A percentile compares a stretch with the other conserved stretches of the same genome.
Conservation (phyloP, 2,888 invertebrate genomes). For the Mythimna lalbum region DNA sequence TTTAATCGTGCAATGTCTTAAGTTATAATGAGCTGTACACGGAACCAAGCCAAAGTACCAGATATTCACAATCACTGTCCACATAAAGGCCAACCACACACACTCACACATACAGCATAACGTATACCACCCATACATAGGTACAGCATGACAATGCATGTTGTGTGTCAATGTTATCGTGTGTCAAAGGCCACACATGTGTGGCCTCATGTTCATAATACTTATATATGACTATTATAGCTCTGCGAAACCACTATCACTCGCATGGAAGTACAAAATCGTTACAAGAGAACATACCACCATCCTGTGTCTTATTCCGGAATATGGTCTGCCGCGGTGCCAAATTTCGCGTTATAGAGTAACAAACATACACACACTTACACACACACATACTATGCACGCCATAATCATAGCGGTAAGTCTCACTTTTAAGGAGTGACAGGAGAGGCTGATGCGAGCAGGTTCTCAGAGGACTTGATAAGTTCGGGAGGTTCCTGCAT, state of each 20-base stretch:
- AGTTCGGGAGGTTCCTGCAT: too few relatives aligned
- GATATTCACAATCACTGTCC: constrained; percentile 15
- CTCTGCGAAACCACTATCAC: background rate
- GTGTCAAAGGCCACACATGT: constrained; percentile 17
- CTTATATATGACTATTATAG: background rate
- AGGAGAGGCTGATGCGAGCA: too few relatives aligned
- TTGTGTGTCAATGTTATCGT: constrained; percentile 26
- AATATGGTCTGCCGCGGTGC: too few relatives aligned
- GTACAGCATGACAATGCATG: background rate
- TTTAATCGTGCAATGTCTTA: background rate
- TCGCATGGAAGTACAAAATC: background rate
- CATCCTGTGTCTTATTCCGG: too few relatives aligned
- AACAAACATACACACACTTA: too few relatives aligned
- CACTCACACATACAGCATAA: background rate
- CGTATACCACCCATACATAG: background rate
- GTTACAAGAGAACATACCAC: background rate
- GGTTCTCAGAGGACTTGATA: too few relatives aligned
- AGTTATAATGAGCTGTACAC: background rate
- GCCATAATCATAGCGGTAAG: too few relatives aligned
- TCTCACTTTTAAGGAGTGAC: too few relatives aligned
- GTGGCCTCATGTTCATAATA: constrained; percentile 5
- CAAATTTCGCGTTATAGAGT: too few relatives aligned
- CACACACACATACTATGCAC: too few relatives aligned
- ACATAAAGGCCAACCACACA: background rate
- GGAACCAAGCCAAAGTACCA: background rate